Evolutionary conservation across 1,140 invertebrate genomes (phyloP), one percentile per base, ranked within the genome.

Genomic region (Tetramorium alpestre): DNA sequence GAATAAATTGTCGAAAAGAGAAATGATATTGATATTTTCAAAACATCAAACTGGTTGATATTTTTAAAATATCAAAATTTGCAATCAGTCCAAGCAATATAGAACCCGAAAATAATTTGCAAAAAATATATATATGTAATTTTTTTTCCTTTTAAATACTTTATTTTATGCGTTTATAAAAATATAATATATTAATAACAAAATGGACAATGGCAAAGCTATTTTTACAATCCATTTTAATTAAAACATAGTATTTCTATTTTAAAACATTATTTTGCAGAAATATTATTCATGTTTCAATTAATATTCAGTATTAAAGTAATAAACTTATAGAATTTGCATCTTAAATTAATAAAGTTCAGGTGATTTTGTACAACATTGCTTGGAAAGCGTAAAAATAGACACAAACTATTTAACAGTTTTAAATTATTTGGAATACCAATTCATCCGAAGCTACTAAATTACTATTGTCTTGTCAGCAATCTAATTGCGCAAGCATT

Each of bases 1-100:
- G 67, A 86, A 89, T 81, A 86, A 87, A 82, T 87, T 62, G 16
- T 84, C 54, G 16, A 60, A 47, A 58, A 38, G 18, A 47, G 11
- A 64, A 33, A 49, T 62, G 2, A n/a, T 7, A 7, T 56, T 28
- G 6, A 7, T 44, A 16, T 44, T 81, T 33, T 64, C 5, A 10
- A 47, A 47, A 69, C 22, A 16, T 44, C 10, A 44, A 58, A 58
- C 10, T 3, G 22, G 22, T 65, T 33, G 7, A 16, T 62, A 18
- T 38, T 80, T 25, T 38, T 0, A 25, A 22, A 25, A 38, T 38
- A 54, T 54, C 5, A 33, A 64, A 49, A 28, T 18, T 70, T 72
- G 49, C 38, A 44, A 69, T 10, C 41, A 33, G 18, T 33, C 11
- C 3, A 33, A 28, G 2, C 4, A 33, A 1, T 18, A 69, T 13